phyloP scores from a whole-genome alignment of 1,140 invertebrate species.

The Homarus americanus region DNA sequence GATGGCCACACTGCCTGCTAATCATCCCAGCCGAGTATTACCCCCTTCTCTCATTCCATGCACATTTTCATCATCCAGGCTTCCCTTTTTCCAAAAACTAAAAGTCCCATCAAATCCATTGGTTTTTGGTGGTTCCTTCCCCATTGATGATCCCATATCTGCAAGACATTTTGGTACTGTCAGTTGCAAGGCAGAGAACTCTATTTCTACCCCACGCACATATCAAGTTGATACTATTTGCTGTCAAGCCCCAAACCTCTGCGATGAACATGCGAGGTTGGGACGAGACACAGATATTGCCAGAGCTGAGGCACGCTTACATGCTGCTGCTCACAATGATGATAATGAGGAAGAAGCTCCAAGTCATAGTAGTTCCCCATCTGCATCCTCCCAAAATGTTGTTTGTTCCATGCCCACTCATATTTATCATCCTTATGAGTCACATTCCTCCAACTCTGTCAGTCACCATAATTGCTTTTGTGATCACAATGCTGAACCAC shows the following conservation, averaged over 20 bases:
- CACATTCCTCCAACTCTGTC: conserved; percentile 10
- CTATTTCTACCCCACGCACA: conserved; percentile 47
- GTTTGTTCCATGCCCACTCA: background rate
- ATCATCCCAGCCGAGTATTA: conserved; percentile 58
- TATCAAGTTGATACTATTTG: conserved; percentile 75
- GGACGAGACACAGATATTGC: conserved; percentile 68
- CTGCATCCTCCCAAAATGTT: background rate
- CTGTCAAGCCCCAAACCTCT: conserved; percentile 72
- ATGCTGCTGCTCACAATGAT: conserved; percentile 16
- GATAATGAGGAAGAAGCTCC: background rate
- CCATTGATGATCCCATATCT: conserved; percentile 77
- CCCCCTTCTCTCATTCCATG: conserved; percentile 40
- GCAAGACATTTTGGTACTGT: conserved; percentile 50
- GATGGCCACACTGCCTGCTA: conserved; percentile 54
- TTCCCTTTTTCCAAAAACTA: background rate
- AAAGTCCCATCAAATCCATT: conserved; percentile 78
- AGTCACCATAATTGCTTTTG: conserved; percentile 12
- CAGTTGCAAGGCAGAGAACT: background rate
- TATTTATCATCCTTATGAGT: conserved; percentile 12
- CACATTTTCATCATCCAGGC: conserved; percentile 36
- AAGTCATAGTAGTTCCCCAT: background rate
- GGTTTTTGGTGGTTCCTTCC: conserved; percentile 88
- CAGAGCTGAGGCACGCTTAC: conserved; percentile 47
- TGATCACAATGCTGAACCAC: background rate
- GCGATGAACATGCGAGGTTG: conserved; percentile 69